Conservation (phyloP, 64 coral and sea anemone species). For the Dendronephthya gigantea region DNA sequence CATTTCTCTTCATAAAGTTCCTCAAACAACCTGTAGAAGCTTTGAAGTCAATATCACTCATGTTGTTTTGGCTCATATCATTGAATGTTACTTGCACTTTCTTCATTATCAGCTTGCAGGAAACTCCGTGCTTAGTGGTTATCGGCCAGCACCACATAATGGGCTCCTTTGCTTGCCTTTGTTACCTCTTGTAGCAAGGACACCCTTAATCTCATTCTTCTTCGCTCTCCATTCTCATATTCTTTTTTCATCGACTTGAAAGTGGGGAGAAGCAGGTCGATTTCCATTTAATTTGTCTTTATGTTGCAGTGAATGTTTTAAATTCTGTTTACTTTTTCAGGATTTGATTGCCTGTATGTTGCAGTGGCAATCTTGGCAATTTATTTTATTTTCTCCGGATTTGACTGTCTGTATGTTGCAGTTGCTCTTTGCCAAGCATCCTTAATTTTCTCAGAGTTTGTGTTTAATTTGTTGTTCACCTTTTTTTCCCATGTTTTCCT, state of each 20-base stretch:
- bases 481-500: no score
- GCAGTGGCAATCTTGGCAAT: no score
- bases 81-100: not conserved
- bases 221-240: not conserved
- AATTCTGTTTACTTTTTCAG: no score
- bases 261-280: not conserved
- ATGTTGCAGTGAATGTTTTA: no score
- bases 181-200: not conserved
- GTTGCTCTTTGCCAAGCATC: no score
- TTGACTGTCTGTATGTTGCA: no score
- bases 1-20: constrained; percentile 2
- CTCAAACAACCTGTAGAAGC: not conserved
- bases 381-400: no score
- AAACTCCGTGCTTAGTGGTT: not conserved
- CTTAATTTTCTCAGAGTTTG: no score
- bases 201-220: not conserved
- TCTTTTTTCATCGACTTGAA: constrained; percentile 1
- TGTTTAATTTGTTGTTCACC: no score
- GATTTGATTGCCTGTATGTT: no score
- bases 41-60: not conserved
- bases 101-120: not conserved
- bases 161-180: not conserved
- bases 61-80: not conserved
- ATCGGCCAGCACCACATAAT: not conserved
- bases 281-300: not conserved